These are phyloP conservation scores for Hylaeus volcanicus DNA, from an alignment of 1,140 invertebrate species.

Conservation along the genomic window DNA sequence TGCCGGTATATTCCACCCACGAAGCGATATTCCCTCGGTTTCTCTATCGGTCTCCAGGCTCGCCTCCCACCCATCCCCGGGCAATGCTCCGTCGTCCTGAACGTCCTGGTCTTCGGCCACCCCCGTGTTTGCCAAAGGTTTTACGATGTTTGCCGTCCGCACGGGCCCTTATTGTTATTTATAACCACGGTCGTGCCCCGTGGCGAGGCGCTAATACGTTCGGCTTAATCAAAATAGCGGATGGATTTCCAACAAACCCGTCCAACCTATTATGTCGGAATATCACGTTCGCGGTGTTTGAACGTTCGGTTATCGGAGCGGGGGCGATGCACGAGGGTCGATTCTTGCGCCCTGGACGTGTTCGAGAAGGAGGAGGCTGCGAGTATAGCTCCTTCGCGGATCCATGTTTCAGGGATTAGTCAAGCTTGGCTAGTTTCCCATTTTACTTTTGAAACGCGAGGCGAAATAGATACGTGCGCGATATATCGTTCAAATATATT, in stretches of 20 bases:
- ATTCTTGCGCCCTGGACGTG: background rate
- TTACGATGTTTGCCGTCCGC: constrained; percentile 70
- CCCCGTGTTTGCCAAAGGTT: constrained; percentile 66
- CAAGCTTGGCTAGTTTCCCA: too few species aligned
- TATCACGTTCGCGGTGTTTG: constrained; percentile 39
- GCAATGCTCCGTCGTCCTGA: constrained; percentile 14
- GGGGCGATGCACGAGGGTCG: background rate
- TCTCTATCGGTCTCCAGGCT: constrained; percentile 35
- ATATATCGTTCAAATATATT: too few species aligned
- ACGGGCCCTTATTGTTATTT: constrained; percentile 70
- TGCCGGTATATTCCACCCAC: constrained; percentile 50
- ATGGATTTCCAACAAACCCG: constrained; percentile 32
- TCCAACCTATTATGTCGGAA: background rate
- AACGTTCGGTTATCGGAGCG: background rate
- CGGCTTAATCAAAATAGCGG: constrained; percentile 64
- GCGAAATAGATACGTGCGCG: too few species aligned
- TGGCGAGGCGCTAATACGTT: constrained; percentile 54
- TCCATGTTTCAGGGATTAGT: too few species aligned
- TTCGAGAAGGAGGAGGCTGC: background rate
- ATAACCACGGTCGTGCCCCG: constrained; percentile 55
- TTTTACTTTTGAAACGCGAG: too few species aligned
- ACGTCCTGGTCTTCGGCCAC: constrained; percentile 30
- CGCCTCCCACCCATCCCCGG: constrained; percentile 23
- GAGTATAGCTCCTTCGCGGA: too few species aligned
- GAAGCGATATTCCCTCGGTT: constrained; percentile 51